Evolutionary conservation across 1,140 invertebrate species (phyloP).

Genomic region (Panonychus citri): DNA sequence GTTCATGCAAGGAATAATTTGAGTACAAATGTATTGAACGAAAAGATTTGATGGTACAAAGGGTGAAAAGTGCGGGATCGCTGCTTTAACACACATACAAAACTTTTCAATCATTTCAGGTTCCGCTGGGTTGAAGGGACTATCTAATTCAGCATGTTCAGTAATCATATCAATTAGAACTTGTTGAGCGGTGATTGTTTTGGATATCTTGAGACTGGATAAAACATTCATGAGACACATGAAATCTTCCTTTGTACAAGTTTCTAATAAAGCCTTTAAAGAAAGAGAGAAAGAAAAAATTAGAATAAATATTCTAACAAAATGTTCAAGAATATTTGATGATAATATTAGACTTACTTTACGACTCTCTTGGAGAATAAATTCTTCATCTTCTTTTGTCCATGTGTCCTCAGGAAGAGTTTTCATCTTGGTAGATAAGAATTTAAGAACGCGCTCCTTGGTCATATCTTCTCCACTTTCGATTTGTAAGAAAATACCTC

Average conservation of each 20-base stretch:
- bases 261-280: slow-evolving; percentile 33
- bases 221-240: slow-evolving; percentile 64
- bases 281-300: slow-evolving; percentile 13
- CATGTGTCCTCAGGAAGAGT: slow-evolving; percentile 48
- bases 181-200: slow-evolving; percentile 54
- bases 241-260: slow-evolving; percentile 74
- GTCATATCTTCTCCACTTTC: slow-evolving; percentile 36
- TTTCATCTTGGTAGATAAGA: slow-evolving; percentile 57
- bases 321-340: not conserved
- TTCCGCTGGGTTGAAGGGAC: slow-evolving; percentile 45
- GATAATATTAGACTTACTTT: slow-evolving; percentile 37
- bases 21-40: slow-evolving; percentile 59
- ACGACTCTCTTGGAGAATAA: slow-evolving; percentile 57
- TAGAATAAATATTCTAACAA: not conserved
- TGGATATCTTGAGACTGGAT: slow-evolving; percentile 48
- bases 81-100: slow-evolving; percentile 56
- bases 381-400: slow-evolving; percentile 62
- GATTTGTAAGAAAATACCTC: slow-evolving; percentile 67
- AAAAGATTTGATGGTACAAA: slow-evolving; percentile 67
- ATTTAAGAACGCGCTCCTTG: slow-evolving; percentile 65
- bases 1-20: slow-evolving; percentile 43
- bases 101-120: slow-evolving; percentile 52
- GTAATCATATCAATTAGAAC: slow-evolving; percentile 59
- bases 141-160: slow-evolving; percentile 51
- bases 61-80: slow-evolving; percentile 57